These are phyloP conservation scores for Drosophila seclusa DNA, from an alignment of 2,888 invertebrate genomes.

Conservation along the genomic window DNA sequence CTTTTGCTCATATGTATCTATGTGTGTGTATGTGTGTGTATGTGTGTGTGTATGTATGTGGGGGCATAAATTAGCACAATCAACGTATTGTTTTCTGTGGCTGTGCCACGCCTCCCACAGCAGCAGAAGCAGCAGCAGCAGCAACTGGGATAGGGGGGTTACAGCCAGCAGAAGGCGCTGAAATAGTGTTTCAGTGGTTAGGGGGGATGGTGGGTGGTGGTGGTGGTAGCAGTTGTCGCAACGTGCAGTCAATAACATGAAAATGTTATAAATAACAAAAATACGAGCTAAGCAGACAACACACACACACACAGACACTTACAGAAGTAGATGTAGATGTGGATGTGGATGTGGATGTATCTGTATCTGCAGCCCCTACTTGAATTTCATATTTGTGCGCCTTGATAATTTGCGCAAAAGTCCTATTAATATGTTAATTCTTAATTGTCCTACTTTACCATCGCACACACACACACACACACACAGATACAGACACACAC, in stretches of 20 bases:
- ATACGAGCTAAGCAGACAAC: constrained; percentile 51
- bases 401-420: constrained; percentile 79
- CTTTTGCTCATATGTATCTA: constrained; percentile 45
- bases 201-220: neutral
- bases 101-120: constrained; percentile 52
- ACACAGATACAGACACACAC: constrained; percentile 9
- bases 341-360: constrained; percentile 14
- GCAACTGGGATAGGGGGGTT: neutral
- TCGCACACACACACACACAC: constrained; percentile 24
- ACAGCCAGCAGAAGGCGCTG: neutral
- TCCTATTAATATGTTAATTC: constrained; percentile 82
- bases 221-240: constrained; percentile 33
- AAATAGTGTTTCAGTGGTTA: constrained; percentile 10
- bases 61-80: constrained; percentile 80
- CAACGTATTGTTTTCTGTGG: constrained; percentile 77
- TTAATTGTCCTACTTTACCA: constrained; percentile 73
- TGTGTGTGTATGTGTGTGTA: constrained; percentile 11
- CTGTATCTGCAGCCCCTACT: constrained; percentile 37
- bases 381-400: constrained; percentile 66
- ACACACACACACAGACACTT: constrained; percentile 8
- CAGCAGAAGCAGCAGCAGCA: constrained; percentile 5
- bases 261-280: constrained; percentile 79
- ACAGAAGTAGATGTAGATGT: neutral
- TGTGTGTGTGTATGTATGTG: constrained; percentile 3
- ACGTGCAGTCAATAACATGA: constrained; percentile 75